Evolutionary conservation across 2,797 vertebrate species (phyloP).

Genomic region (Malacoctenus gilli): DNA sequence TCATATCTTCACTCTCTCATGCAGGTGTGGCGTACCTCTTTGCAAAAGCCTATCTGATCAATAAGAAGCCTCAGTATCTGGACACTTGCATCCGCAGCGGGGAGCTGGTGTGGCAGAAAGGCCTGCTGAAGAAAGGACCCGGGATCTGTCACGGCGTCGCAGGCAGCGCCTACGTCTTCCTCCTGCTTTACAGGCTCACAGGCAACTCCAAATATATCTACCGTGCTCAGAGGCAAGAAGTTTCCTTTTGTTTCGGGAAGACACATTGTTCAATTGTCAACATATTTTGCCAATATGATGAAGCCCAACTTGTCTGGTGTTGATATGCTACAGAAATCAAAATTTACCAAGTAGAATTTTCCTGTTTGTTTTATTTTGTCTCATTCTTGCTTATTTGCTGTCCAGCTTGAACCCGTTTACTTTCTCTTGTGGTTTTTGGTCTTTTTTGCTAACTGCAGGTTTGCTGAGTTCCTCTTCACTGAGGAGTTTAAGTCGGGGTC

Average conservation of each 20-base stretch:
- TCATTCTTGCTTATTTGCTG: too few species aligned
- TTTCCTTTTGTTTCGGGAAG: too few species aligned
- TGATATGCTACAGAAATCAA: too few species aligned
- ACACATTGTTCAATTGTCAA: too few species aligned
- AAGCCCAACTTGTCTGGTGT: too few species aligned
- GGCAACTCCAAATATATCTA: constrained; percentile 91
- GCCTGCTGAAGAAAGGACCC: constrained; percentile 90
- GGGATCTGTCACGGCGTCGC: constrained; percentile 91
- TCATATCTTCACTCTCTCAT: background rate
- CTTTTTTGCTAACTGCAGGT: constrained; percentile 72
- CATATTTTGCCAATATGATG: too few species aligned
- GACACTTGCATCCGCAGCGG: constrained; percentile 89
- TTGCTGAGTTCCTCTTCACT: constrained; percentile 91
- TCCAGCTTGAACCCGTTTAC: too few species aligned
- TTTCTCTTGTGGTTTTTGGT: too few species aligned
- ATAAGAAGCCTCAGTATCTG: constrained; percentile 90
- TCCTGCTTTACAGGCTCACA: constrained; percentile 89
- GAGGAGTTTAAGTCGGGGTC: constrained; percentile 90
- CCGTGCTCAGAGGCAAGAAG: constrained; percentile 85
- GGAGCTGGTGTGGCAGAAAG: constrained; percentile 91
- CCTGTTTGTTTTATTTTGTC: too few species aligned
- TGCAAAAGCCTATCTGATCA: constrained; percentile 90
- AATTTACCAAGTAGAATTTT: too few species aligned
- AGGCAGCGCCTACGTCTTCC: constrained; percentile 90
- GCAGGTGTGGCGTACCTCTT: constrained; percentile 91